These are phyloP conservation scores for Subacronicta megacephala DNA, from an alignment of 2,888 invertebrate species.

Conservation along the genomic window DNA sequence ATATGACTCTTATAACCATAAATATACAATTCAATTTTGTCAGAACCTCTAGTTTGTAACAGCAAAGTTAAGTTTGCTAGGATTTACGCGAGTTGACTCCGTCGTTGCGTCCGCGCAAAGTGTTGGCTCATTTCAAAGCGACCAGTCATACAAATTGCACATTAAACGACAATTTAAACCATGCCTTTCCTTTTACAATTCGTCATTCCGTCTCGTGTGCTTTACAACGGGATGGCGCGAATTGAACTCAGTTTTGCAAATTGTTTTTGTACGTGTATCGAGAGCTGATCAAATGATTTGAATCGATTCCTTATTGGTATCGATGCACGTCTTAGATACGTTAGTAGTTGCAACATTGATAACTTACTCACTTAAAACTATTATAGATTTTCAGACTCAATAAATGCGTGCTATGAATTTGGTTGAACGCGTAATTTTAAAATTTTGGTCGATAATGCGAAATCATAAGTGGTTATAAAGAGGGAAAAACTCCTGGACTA, in stretches of 20 bases:
- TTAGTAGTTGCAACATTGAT: slow-evolving; percentile 38
- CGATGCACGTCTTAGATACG: slow-evolving; percentile 40
- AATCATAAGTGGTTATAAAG: too few species aligned
- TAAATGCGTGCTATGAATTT: slow-evolving; percentile 31
- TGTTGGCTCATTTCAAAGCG: slow-evolving; percentile 78
- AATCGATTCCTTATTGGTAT: slow-evolving; percentile 62
- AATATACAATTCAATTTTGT: slow-evolving; percentile 36
- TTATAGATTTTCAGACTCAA: slow-evolving; percentile 19
- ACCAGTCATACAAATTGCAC: slow-evolving; percentile 81
- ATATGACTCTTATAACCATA: slow-evolving; percentile 30
- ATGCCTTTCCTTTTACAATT: slow-evolving; percentile 85
- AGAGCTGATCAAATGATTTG: slow-evolving; percentile 59
- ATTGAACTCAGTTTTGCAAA: slow-evolving; percentile 79
- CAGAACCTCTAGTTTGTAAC: slow-evolving; percentile 7
- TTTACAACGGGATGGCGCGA: slow-evolving; percentile 81
- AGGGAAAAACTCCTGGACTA: too few species aligned
- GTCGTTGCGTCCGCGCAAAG: slow-evolving; percentile 68
- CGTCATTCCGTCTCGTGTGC: slow-evolving; percentile 79
- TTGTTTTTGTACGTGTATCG: slow-evolving; percentile 74
- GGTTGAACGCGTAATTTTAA: too few species aligned
- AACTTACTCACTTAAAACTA: slow-evolving; percentile 49
- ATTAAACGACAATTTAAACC: slow-evolving; percentile 76
- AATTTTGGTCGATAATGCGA: too few species aligned
- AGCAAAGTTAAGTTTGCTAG: slow-evolving; percentile 53
- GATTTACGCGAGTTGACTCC: slow-evolving; percentile 76